Conservation (phyloP, 2,797 vertebrate species). For the Notamacropus eugenii region DNA sequence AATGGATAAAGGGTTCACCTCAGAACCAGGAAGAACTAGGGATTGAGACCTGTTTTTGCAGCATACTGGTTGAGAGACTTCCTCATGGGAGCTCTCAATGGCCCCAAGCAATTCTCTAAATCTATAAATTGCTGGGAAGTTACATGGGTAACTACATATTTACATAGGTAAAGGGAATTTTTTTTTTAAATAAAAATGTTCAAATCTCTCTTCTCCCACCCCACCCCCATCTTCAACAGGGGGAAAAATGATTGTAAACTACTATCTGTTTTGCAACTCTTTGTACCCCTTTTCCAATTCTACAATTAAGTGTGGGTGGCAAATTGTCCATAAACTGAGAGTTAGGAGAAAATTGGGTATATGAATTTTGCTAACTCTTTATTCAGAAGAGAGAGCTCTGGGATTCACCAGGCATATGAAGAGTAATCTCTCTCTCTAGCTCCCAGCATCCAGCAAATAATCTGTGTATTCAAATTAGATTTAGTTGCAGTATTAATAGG, state of each 20-base stretch:
- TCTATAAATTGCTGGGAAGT: not conserved
- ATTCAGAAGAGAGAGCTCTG: not conserved
- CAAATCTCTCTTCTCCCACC: not conserved
- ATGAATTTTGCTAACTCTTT: not conserved
- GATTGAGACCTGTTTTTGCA: not conserved
- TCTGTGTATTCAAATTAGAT: not conserved
- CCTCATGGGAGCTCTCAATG: not conserved
- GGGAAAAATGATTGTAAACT: constrained; percentile 14
- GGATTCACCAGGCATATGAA: not conserved
- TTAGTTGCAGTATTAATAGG: constrained; percentile 16
- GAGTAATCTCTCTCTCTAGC: not conserved
- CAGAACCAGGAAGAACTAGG: not conserved
- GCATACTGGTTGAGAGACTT: not conserved
- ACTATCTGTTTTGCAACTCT: not conserved
- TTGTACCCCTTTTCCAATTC: not conserved
- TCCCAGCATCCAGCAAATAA: not conserved
- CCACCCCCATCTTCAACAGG: not conserved
- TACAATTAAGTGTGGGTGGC: not conserved
- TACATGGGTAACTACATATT: not conserved
- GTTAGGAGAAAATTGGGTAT: not conserved
- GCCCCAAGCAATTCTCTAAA: not conserved
- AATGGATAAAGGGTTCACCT: not conserved
- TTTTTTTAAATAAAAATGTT: not conserved
- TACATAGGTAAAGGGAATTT: not conserved
- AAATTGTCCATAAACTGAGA: not conserved